A percentile compares a stretch with the other conserved stretches of the same genome.
These are phyloP conservation scores for Exephanes ischioxanthus DNA, from an alignment of 2,888 invertebrate species.

Conservation along the genomic window DNA sequence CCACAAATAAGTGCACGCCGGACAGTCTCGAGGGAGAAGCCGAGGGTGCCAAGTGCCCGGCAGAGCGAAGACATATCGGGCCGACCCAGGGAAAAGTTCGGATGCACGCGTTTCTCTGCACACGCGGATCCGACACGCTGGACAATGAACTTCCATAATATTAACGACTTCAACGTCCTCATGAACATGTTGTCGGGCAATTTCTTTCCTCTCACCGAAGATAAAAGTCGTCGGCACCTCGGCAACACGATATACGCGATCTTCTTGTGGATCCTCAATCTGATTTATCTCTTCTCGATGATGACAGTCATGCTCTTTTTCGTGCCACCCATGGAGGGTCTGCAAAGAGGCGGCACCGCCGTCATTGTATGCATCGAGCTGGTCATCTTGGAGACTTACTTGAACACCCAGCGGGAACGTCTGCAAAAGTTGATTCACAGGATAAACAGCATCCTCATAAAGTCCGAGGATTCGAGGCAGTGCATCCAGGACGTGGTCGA, in stretches of 20 bases:
- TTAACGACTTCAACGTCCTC: conserved; percentile 69
- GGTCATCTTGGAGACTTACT: conserved; percentile 56
- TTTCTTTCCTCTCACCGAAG: conserved; percentile 65
- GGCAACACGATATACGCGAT: conserved; percentile 53
- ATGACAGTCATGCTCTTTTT: conserved; percentile 49
- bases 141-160: conserved; percentile 69
- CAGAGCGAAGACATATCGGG: no score
- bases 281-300: conserved; percentile 33
- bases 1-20: background rate
- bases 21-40: conserved; percentile 5
- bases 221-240: conserved; percentile 13
- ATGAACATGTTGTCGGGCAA: conserved; percentile 72
- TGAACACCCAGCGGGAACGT: conserved; percentile 61
- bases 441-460: conserved; percentile 63
- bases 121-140: background rate
- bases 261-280: conserved; percentile 64
- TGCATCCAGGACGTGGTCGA: conserved; percentile 47
- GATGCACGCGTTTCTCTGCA: background rate
- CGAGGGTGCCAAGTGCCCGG: background rate
- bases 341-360: conserved; percentile 67
- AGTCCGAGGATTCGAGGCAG: conserved; percentile 55
- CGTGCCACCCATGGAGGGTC: conserved; percentile 50
- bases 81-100: background rate
- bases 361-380: conserved; percentile 65
- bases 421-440: conserved; percentile 66